Base-by-base conservation (phyloP, 2,113 vertebrate species). In the Greenwoodochromis staneri region DNA sequence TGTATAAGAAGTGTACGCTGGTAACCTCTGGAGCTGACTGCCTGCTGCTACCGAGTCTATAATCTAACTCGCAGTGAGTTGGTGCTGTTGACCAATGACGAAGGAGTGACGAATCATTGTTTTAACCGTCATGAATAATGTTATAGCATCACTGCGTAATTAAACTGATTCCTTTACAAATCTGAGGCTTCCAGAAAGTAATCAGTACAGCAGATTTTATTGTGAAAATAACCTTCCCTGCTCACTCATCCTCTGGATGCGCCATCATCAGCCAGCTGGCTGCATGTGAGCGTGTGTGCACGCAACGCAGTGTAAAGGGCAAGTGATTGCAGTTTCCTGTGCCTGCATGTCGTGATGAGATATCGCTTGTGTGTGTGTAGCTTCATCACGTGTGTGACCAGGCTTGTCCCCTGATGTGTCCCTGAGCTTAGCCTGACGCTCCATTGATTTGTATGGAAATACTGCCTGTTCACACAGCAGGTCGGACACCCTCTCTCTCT, bases 361-460 rank as follows among this genome's bases (percentile, higher is more conserved):
- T 34, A 63, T 63, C 36, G 45, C 29, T 66, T 82, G 83, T 76
- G 36, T 8, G 63, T 73, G 84, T 55, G 84, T 19, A 31, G 69
- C 86, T 81, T 88, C 85, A 73, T 87, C 3, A 81, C 63, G 24
- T 93, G 92, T 93, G 90, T 89, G 95, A 87, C 93, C 87, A 85
- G 87, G 66, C 86, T 66, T 84, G 85, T 94, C 90, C 92, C 87
- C 87, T 63, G 92, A 92, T 90, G 93, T 85, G 92, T 93, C 91
- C 89, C 88, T 4, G 89, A 89, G 87, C 89, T 93, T 85, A 91
- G 86, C 91, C 88, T 88, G 93, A 95, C 80, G 90, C 91, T 94
- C 89, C 91, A 91, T 93, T 95, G 94, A 96, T 96, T 96, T 96
- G 94, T 95, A 96, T 95, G 92, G 94, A 95, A 95, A 95, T 95